phyloP scores from a whole-genome alignment of 2,888 invertebrate species.

The Agriotes lineatus region DNA sequence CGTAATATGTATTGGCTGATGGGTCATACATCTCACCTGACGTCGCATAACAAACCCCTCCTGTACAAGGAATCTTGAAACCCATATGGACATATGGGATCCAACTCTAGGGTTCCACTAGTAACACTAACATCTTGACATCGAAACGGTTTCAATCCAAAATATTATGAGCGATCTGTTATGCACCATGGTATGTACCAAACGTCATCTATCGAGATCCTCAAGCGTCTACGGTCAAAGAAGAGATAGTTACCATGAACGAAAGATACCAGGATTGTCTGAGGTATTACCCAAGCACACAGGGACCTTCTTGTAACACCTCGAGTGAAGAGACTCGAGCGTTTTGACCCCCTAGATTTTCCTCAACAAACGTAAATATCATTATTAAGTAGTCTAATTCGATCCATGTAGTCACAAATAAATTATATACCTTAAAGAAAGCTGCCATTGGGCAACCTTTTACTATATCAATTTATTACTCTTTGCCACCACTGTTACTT shows the following conservation, averaged over 20 bases:
- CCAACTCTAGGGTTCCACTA: slow-evolving; percentile 38
- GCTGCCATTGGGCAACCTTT: no score
- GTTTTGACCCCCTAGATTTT: no score
- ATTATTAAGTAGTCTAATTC: no score
- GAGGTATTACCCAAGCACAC: neutral
- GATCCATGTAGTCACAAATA: no score
- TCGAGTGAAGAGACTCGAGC: no score
- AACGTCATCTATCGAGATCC: slow-evolving; percentile 10
- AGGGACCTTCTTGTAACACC: neutral
- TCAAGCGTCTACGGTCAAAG: neutral
- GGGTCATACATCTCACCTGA: slow-evolving; percentile 6
- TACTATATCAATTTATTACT: no score
- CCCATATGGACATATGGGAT: slow-evolving; percentile 41
- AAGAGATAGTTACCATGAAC: neutral
- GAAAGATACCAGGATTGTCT: neutral
- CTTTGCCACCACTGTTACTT: no score
- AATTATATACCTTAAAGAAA: no score
- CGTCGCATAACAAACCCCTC: slow-evolving; percentile 23
- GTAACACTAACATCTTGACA: slow-evolving; percentile 28
- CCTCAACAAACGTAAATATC: no score
- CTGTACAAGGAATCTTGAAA: slow-evolving; percentile 35
- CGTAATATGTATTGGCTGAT: slow-evolving; percentile 12
- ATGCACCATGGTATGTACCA: slow-evolving; percentile 12
- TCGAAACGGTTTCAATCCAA: slow-evolving; percentile 14
- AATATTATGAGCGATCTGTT: neutral